Conservation (phyloP, 1,140 invertebrate genomes). For the Neodiprion lecontei region DNA sequence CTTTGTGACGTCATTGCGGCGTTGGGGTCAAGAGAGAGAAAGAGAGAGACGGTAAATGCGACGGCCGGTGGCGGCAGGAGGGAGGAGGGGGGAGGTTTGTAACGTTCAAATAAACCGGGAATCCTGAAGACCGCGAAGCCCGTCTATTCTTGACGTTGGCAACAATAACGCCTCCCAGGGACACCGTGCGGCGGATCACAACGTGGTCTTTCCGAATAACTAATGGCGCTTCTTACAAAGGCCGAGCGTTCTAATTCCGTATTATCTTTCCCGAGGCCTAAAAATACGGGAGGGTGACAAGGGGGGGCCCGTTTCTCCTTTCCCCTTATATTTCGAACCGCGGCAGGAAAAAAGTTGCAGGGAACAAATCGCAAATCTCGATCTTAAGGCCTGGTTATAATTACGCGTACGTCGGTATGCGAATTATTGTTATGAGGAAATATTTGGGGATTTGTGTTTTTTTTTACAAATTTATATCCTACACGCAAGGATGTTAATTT, state of each 20-base stretch:
- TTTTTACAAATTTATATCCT: no score
- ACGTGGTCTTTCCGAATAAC: constrained; percentile 17
- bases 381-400: no score
- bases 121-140: constrained; percentile 13
- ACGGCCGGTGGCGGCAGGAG: no score
- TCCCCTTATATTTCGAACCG: no score
- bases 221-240: constrained; percentile 33
- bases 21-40: background rate
- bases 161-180: constrained; percentile 35
- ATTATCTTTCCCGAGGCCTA: constrained; percentile 30
- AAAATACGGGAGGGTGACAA: constrained; percentile 24
- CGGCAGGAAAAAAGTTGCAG: no score
- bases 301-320: no score
- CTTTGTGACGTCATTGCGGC: background rate
- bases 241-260: constrained; percentile 34
- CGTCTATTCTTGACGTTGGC: constrained; percentile 35
- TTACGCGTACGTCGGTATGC: no score
- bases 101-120: constrained; percentile 16
- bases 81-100: background rate
- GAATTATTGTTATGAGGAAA: no score
- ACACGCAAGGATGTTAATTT: no score
- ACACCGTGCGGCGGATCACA: constrained; percentile 20
- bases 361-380: no score
- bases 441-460: no score
- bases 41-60: no score